Conservation (phyloP, 1,140 invertebrate species). For the Anoplophora glabripennis region DNA sequence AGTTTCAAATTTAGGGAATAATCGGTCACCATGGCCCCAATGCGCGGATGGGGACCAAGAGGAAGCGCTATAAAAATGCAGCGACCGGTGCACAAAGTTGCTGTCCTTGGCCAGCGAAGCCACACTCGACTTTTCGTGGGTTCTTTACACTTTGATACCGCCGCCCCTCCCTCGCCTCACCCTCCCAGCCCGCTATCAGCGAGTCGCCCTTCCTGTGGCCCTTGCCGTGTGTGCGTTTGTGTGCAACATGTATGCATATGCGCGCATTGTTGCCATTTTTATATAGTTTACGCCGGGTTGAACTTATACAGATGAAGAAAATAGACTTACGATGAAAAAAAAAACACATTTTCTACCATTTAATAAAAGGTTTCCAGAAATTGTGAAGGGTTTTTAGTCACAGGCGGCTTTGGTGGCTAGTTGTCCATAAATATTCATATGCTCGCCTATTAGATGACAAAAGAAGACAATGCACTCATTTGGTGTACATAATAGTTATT, state of each 20-base stretch:
- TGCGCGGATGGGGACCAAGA: conserved; percentile 5
- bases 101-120: conserved; percentile 12
- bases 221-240: conserved; percentile 5
- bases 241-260: too few relatives aligned
- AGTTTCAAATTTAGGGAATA: too few relatives aligned
- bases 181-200: neutral
- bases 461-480: too few relatives aligned
- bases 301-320: neutral
- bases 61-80: conserved; percentile 9
- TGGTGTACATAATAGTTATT: too few relatives aligned
- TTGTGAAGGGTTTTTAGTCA: too few relatives aligned
- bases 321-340: too few relatives aligned
- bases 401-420: too few relatives aligned
- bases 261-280: too few relatives aligned
- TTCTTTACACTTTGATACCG: conserved; percentile 17
- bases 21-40: neutral
- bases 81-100: conserved; percentile 9
- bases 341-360: too few relatives aligned
- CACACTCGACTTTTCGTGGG: conserved; percentile 10
- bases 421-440: too few relatives aligned
- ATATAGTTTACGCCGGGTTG: neutral
- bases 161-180: neutral
- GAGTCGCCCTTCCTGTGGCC: conserved; percentile 5
- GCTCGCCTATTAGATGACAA: too few relatives aligned
- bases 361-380: too few relatives aligned